Percentiles rank a stretch among this genome's conserved stretches.
phyloP scores from a whole-genome alignment of 2,888 invertebrate genomes.

The Tenodera sinensis region DNA sequence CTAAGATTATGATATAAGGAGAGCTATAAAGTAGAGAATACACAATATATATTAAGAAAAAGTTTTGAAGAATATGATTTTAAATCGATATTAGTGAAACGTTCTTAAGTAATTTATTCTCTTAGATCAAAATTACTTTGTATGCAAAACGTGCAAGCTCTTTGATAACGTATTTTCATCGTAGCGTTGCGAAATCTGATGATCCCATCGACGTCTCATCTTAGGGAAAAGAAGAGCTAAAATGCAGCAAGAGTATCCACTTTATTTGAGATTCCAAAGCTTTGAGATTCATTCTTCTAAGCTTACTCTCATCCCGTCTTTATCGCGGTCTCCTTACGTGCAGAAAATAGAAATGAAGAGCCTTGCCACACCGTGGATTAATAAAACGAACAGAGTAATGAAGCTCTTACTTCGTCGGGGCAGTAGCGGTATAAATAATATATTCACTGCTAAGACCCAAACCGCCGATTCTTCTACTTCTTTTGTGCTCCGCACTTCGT shows the following conservation, averaged over 20 bases:
- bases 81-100: too few relatives aligned
- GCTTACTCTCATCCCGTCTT: background rate
- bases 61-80: too few relatives aligned
- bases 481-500: background rate
- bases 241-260: background rate
- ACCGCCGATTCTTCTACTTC: background rate
- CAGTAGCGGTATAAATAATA: background rate
- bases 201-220: background rate
- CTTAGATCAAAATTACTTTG: too few relatives aligned
- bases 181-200: background rate
- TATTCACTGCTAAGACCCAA: background rate
- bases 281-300: background rate
- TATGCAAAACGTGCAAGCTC: background rate
- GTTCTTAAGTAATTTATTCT: too few relatives aligned
- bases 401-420: background rate
- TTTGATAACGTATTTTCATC: background rate
- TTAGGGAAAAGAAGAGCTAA: background rate
- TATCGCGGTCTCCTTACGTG: background rate
- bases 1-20: too few relatives aligned
- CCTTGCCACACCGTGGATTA: background rate
- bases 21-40: too few relatives aligned
- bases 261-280: background rate
- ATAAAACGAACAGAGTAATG: background rate
- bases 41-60: too few relatives aligned
- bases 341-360: background rate